Conservation (phyloP, 2,888 invertebrate genomes). For the Protonemura montana region DNA sequence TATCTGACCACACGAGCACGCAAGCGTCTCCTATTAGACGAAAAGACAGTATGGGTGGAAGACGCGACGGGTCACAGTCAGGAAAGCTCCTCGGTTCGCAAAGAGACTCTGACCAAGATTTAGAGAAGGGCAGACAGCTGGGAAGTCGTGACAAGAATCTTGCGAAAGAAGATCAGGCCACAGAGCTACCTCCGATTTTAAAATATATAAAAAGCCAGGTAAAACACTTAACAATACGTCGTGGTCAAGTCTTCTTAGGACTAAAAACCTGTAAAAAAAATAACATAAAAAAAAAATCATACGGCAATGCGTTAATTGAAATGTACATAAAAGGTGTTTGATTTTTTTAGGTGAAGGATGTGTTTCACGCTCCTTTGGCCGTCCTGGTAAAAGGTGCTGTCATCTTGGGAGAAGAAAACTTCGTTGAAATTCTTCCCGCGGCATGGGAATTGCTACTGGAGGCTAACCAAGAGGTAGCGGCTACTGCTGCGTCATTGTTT, state of each 20-base stretch:
- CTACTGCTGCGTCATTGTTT: slow-evolving; percentile 87
- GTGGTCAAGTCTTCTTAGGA: no score
- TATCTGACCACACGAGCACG: slow-evolving; percentile 82
- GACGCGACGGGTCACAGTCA: slow-evolving; percentile 63
- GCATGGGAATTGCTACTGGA: slow-evolving; percentile 96
- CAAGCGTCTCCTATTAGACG: slow-evolving; percentile 80
- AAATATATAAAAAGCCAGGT: slow-evolving; percentile 81
- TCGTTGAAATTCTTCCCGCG: slow-evolving; percentile 86
- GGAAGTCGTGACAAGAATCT: slow-evolving; percentile 53
- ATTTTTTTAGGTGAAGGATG: slow-evolving; percentile 79
- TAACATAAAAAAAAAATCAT: background rate
- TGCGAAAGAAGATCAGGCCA: slow-evolving; percentile 57
- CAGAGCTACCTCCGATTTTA: slow-evolving; percentile 73
- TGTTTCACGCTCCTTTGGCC: slow-evolving; percentile 89
- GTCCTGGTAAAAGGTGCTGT: slow-evolving; percentile 89
- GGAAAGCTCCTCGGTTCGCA: slow-evolving; percentile 59
- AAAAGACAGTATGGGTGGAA: slow-evolving; percentile 77
- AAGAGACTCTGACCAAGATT: slow-evolving; percentile 64
- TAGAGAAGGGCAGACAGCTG: slow-evolving; percentile 55
- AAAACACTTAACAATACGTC: slow-evolving; percentile 30
- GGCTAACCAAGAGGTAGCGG: slow-evolving; percentile 85
- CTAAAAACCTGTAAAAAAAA: background rate
- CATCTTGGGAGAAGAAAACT: slow-evolving; percentile 85
- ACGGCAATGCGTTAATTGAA: background rate
- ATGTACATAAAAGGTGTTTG: background rate